Evolutionary conservation across 2,888 invertebrate species (phyloP).

Genomic region (Tetramorium bicarinatum): DNA sequence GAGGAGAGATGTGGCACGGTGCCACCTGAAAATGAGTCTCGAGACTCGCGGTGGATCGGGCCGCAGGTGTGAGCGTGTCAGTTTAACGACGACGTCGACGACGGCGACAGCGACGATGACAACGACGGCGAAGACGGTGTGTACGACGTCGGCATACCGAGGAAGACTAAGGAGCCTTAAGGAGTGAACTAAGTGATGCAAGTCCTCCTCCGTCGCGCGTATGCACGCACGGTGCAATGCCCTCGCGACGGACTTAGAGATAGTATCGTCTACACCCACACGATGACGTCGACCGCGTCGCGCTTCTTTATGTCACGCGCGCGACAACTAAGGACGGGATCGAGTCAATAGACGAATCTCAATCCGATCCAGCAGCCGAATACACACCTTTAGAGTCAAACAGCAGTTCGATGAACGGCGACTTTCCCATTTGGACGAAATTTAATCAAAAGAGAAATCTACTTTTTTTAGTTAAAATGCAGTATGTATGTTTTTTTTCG

Average conservation of each 20-base stretch:
- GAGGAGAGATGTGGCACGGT: constrained; percentile 27
- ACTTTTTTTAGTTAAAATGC: not conserved
- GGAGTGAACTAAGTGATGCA: constrained; percentile 71
- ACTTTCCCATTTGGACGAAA: not conserved
- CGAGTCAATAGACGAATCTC: constrained; percentile 18
- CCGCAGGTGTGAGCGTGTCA: constrained; percentile 71
- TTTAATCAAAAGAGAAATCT: not conserved
- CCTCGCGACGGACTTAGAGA: constrained; percentile 70
- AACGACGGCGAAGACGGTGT: constrained; percentile 19
- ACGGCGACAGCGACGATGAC: not conserved
- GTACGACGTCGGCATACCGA: constrained; percentile 73
- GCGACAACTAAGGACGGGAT: constrained; percentile 23
- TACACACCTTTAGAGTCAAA: not conserved
- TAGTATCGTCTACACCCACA: constrained; percentile 79
- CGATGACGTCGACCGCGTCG: constrained; percentile 44
- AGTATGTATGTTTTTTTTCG: not conserved
- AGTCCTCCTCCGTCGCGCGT: constrained; percentile 64
- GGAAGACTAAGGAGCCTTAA: constrained; percentile 64
- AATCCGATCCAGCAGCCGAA: not conserved
- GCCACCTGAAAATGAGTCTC: constrained; percentile 52
- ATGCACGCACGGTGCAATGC: constrained; percentile 69
- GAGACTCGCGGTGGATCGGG: constrained; percentile 37
- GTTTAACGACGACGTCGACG: constrained; percentile 61
- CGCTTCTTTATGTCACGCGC: constrained; percentile 66
- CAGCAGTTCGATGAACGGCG: not conserved